Conservation (phyloP, 2,888 invertebrate species). For the Drosophila fungiperda region DNA sequence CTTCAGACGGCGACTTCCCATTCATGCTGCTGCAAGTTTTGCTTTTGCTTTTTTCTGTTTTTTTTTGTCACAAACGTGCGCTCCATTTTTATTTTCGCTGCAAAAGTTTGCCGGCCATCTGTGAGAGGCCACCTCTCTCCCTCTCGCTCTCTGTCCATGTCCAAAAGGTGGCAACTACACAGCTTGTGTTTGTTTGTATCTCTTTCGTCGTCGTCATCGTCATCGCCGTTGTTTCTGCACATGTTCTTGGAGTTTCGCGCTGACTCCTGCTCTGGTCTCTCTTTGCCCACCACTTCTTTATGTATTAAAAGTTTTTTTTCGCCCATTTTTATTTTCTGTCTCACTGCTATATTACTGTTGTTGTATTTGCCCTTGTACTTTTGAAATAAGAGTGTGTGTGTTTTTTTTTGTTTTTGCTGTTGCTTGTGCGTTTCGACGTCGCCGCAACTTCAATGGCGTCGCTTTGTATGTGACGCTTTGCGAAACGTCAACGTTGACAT, state of each 20-base stretch:
- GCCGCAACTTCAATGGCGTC: conserved; percentile 76
- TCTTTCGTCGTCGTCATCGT: conserved; percentile 67
- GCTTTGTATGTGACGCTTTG: conserved; percentile 51
- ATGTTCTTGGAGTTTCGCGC: conserved; percentile 75
- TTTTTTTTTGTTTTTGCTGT: conserved; percentile 39
- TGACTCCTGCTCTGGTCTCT: conserved; percentile 42
- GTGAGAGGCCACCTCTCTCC: conserved; percentile 37
- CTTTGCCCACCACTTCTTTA: conserved; percentile 54
- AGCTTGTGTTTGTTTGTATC: conserved; percentile 71
- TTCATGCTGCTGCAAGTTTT: conserved; percentile 73
- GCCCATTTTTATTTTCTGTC: conserved; percentile 76
- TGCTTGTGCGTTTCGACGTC: conserved; percentile 54
- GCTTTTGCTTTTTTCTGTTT: conserved; percentile 51
- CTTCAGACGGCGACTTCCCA: conserved; percentile 76
- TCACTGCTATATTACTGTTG: conserved; percentile 56
- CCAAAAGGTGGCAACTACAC: conserved; percentile 51
- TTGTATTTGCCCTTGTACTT: conserved; percentile 80
- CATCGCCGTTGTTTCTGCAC: conserved; percentile 78
- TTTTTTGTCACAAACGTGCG: conserved; percentile 81
- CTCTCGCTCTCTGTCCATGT: conserved; percentile 38
- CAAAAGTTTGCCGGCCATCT: conserved; percentile 80
- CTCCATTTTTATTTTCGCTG: conserved; percentile 81
- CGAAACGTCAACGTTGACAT: conserved; percentile 71
- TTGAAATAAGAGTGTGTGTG: conserved; percentile 48
- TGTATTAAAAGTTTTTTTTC: conserved; percentile 73